Conservation (phyloP, 2,888 invertebrate genomes). For the Diarsia brunnea region DNA sequence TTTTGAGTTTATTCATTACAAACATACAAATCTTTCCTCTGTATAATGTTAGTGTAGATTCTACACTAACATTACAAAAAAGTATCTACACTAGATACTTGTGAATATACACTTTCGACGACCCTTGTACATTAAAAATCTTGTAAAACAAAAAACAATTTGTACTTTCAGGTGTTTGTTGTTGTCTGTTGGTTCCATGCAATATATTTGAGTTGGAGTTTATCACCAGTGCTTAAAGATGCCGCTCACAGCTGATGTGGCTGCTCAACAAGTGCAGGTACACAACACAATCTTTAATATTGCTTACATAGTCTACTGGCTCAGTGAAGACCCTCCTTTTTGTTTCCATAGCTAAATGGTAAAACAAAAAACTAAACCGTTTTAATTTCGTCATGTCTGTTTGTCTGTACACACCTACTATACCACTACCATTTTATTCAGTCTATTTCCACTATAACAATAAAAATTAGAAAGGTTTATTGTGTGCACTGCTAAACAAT, state of each 20-base stretch:
- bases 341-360: neutral
- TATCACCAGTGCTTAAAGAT: constrained; percentile 90
- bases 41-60: no score
- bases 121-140: neutral
- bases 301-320: neutral
- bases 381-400: neutral
- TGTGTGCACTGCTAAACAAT: neutral
- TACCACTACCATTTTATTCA: neutral
- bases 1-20: no score
- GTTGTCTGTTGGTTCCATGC: constrained; percentile 89
- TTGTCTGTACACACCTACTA: no score
- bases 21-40: no score
- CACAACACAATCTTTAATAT: neutral
- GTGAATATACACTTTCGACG: neutral
- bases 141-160: neutral
- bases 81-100: no score
- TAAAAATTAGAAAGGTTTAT: neutral
- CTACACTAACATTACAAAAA: no score
- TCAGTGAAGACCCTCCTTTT: neutral
- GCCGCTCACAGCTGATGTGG: constrained; percentile 95
- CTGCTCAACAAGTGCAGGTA: constrained; percentile 93
- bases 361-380: neutral
- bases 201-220: constrained; percentile 86
- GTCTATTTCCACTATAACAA: neutral
- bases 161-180: constrained; percentile 80